Evolutionary conservation across 2,113 vertebrate genomes (phyloP).

Genomic region (Orycteropus afer): DNA sequence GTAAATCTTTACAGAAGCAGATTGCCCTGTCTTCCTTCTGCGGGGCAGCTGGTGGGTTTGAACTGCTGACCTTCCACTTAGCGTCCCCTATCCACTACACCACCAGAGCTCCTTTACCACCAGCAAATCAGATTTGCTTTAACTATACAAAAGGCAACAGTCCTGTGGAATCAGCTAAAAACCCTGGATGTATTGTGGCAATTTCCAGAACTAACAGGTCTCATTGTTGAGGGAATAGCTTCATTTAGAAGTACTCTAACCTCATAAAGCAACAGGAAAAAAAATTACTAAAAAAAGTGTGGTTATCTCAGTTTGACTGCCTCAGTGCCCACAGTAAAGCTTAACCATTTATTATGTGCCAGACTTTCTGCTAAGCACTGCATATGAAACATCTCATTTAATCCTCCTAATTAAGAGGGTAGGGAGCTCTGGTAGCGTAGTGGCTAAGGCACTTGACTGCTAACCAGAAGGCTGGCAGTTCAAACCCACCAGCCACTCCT

Average conservation of each 20-base stretch:
- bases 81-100: too few species aligned
- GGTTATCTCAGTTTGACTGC: not conserved
- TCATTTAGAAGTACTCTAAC: not conserved
- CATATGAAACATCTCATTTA: not conserved
- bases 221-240: not conserved
- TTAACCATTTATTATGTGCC: not conserved
- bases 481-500: too few species aligned
- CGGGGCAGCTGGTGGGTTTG: too few species aligned
- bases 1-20: too few species aligned
- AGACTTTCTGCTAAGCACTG: not conserved
- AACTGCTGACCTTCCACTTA: too few species aligned
- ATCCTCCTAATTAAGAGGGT: not conserved
- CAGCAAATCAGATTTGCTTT: not conserved
- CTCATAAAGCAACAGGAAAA: not conserved
- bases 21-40: too few species aligned
- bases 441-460: too few species aligned
- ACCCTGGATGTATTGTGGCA: not conserved
- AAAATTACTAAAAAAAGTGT: not conserved
- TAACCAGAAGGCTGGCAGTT: too few species aligned
- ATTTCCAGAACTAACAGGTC: conserved; percentile 24
- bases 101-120: too few species aligned
- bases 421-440: too few species aligned
- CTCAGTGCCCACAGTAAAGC: not conserved
- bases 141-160: conserved; percentile 4
- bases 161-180: not conserved